phyloP scores from a whole-genome alignment of 30 jellyfish, hydroid and myxozoan genomes.

The Turritopsis rubra region DNA sequence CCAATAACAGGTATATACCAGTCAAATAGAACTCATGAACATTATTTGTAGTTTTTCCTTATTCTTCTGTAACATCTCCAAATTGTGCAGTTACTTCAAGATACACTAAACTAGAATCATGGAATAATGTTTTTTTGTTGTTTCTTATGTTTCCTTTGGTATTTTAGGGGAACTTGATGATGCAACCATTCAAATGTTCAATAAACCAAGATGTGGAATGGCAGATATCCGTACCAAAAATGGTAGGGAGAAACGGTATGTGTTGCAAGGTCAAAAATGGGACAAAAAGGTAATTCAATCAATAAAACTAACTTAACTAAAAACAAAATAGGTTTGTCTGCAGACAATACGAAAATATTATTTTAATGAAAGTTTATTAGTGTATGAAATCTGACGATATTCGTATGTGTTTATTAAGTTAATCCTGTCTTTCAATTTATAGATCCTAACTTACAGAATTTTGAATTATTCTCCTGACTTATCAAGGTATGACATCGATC shows the following conservation, averaged over 20 bases:
- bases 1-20: conserved; percentile 28
- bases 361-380: background rate
- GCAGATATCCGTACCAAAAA: conserved; percentile 33
- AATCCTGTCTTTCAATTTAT: background rate
- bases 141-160: background rate
- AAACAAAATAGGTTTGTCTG: background rate
- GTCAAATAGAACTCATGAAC: background rate
- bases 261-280: conserved; percentile 77
- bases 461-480: conserved; percentile 44
- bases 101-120: background rate
- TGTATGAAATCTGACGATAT: too few species aligned
- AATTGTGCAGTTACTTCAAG: background rate
- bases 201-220: conserved; percentile 83
- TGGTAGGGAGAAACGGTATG: conserved; percentile 45
- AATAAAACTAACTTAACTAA: background rate
- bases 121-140: background rate
- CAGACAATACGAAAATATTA: background rate
- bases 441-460: conserved; percentile 56
- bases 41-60: background rate
- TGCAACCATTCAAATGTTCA: conserved; percentile 37
- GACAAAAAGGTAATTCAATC: conserved; percentile 58
- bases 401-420: background rate
- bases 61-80: background rate
- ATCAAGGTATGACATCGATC: conserved; percentile 26
- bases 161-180: conserved; percentile 33